Evolutionary conservation across 2,888 invertebrate species (phyloP), one percentile per base, ranked within the genome.

Genomic region (Lithophane semibrunnea): DNA sequence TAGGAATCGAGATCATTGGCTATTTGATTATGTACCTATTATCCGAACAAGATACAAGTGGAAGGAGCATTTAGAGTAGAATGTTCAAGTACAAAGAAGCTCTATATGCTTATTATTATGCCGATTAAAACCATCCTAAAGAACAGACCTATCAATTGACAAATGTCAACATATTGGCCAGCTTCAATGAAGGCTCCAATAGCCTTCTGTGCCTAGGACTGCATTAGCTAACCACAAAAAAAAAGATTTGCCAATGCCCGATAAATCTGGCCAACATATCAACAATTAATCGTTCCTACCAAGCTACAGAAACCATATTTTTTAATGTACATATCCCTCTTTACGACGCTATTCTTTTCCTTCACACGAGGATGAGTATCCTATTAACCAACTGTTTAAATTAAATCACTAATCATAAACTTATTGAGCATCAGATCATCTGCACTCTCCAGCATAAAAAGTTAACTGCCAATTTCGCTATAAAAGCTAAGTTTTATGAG

Each of bases 401-500:
- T 44, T 69, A 37, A 68, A 65, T 54, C 21, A 29, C 47, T 29
- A 69, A 80, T 65, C 64, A 69, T 54, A 66, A 67, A 70, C 44
- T 61, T 61, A 75, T 70, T 82, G 54, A 73, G 58, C 69, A 69
- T 66, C 44, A 52, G 44, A 67, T 47, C 49, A n/a, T 68, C 49
- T 29, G 12, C 29, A 64, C 37, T 52, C 24, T 44, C 10, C 54
- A 37, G 49, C 42, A 54, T 73, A 69, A 66, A 47, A 44, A 75
- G 58, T 75, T 71, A 71, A 64, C 37, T 67, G 37, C 49, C 64
- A 24, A 60, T 83, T 75, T 63, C 37, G 29, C 58, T 75, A 42
- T 83, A 73, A 70, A 70, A 67, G 63, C 49, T 58, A 13, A 18
- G 70, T 69, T 83, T 67, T 71, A 83, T 67, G 49, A 79, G 42